Percentiles rank a stretch among this genome's conserved stretches.
phyloP scores from a whole-genome alignment of 2,888 invertebrate species.

The Tuta absoluta region DNA sequence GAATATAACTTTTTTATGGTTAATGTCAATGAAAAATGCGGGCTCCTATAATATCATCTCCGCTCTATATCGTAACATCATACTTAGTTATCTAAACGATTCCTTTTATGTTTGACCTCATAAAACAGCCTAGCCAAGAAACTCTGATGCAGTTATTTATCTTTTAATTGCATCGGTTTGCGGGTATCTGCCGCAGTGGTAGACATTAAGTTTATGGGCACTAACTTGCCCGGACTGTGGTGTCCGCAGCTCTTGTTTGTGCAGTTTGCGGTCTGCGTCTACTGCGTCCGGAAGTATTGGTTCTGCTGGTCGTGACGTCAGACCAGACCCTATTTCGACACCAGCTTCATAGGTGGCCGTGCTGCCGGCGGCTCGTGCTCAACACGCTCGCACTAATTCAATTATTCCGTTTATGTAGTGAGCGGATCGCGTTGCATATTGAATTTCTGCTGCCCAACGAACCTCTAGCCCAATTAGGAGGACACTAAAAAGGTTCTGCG shows the following conservation, averaged over 20 bases:
- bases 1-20: conserved; percentile 5
- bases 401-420: conserved; percentile 76
- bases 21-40: conserved; percentile 33
- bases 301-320: conserved; percentile 30
- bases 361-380: conserved; percentile 52
- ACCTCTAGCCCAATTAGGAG: conserved; percentile 74
- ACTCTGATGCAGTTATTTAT: conserved; percentile 28
- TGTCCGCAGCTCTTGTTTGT: conserved; percentile 30
- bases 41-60: conserved; percentile 32
- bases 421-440: conserved; percentile 74
- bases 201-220: conserved; percentile 37
- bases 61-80: conserved; percentile 40
- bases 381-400: conserved; percentile 70
- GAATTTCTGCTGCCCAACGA: conserved; percentile 65
- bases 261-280: conserved; percentile 34
- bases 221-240: conserved; percentile 34
- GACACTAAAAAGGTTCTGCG: conserved; percentile 72
- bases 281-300: conserved; percentile 23
- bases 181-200: conserved; percentile 28
- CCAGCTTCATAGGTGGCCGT: conserved; percentile 52
- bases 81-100: conserved; percentile 35
- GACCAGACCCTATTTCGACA: conserved; percentile 39
- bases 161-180: conserved; percentile 32
- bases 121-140: conserved; percentile 36
- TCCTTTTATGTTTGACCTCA: conserved; percentile 39